Conservation (phyloP, 2,113 vertebrate genomes). For the Anhinga anhinga region DNA sequence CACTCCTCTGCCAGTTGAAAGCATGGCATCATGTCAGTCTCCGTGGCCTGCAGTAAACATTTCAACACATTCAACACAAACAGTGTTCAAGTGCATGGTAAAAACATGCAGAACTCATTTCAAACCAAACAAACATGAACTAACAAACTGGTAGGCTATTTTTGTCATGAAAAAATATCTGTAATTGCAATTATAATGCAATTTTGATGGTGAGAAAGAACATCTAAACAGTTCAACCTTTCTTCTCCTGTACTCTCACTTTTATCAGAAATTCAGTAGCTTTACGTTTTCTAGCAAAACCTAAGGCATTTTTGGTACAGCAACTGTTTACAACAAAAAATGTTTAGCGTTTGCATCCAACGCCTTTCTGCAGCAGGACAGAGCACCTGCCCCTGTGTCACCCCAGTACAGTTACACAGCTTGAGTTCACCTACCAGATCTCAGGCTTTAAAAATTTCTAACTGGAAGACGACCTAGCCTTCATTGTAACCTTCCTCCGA, state of each 20-base stretch:
- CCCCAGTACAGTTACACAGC: background rate
- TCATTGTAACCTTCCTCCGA: background rate
- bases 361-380: background rate
- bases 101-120: background rate
- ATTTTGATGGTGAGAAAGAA: background rate
- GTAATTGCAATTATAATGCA: background rate
- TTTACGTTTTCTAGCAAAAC: background rate
- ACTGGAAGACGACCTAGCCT: background rate
- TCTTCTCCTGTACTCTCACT: background rate
- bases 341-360: background rate
- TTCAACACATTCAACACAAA: background rate
- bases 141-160: background rate
- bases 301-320: background rate
- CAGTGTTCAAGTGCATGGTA: fast-evolving
- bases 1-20: slow-evolving; percentile 12
- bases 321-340: background rate
- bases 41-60: background rate
- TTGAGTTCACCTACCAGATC: background rate
- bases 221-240: background rate
- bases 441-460: background rate
- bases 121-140: background rate
- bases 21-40: background rate
- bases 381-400: background rate
- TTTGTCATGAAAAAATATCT: background rate
- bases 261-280: background rate